Evolutionary conservation across 2,113 vertebrate genomes (phyloP), one percentile per base, ranked within the genome.

Genomic region (Paramormyrops kingsleyae): DNA sequence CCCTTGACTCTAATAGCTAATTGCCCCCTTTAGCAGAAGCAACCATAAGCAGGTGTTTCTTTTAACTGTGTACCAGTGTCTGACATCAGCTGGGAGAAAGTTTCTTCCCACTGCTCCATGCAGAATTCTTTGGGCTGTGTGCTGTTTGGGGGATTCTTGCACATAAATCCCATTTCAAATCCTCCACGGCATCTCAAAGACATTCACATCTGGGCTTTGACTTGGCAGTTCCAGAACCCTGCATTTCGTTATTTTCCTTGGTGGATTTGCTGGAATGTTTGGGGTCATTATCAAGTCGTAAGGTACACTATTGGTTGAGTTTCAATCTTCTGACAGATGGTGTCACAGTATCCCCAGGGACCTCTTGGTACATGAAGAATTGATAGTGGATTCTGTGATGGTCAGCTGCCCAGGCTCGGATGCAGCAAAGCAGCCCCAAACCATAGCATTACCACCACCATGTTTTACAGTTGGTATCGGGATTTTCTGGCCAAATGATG

Each of bases 191-290:
- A 15, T 27, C 1, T 77, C 17, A 8, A 77, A 15, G 12, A 70
- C n/a, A 21, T 49, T 27, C 46, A 88, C 44, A 77, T n/a, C n/a
- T 17, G 39, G 88, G n/a, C n/a, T 47, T 70, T 27, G 59, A 31
- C 62, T 49, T 19, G 44, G 44, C 87, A 3, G 9, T 47, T 70
- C 52, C 87, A 59, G 53, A 88, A 6, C 27, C 31, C 17, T 88
- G 39, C 62, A 77, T 19, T 77, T 47, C 44, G 74, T 88, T 31
- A 9, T 27, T 47, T 88, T 88, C 62, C 5, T 4, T 66, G 42
- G n/a, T 77, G 88, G n/a, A 88, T 46, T 88, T 70, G 7, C 44
- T 88, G 59, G n/a, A 74, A 46, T 74, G 88, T 74, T 17, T 77
- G 12, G 88, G 62, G 35, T 12, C 88, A 88, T 19, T 47, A 13